These are phyloP conservation scores for Cetoscarus ocellatus DNA, from an alignment of 2,797 vertebrate genomes.

Conservation along the genomic window DNA sequence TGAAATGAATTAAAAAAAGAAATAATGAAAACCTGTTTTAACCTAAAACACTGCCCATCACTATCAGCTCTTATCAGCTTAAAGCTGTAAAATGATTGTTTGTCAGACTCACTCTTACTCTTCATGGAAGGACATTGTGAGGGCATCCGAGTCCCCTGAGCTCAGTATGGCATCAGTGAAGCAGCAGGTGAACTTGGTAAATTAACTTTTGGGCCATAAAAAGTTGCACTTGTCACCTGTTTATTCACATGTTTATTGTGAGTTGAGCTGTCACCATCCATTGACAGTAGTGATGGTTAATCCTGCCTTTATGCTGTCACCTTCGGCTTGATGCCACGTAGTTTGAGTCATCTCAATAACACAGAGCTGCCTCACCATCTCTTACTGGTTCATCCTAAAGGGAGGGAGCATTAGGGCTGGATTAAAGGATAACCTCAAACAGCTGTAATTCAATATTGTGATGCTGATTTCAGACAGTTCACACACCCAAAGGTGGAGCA, in stretches of 20 bases:
- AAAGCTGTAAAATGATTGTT: too few relatives aligned
- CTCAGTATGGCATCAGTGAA: too few relatives aligned
- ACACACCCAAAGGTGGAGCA: neutral
- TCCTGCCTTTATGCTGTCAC: constrained; percentile 1
- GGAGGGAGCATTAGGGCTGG: neutral
- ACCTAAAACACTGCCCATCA: too few relatives aligned
- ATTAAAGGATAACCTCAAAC: constrained; percentile 1
- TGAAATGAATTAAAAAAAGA: too few relatives aligned
- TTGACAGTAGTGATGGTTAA: constrained; percentile 9
- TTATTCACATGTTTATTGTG: constrained; percentile 1
- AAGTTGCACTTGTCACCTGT: neutral
- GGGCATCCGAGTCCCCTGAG: too few relatives aligned
- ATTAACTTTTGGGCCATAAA: too few relatives aligned
- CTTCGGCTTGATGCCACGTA: neutral
- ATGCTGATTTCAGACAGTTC: neutral
- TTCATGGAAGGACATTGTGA: too few relatives aligned
- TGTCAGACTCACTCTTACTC: too few relatives aligned
- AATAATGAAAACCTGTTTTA: too few relatives aligned
- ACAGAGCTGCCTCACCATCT: neutral
- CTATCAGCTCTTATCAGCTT: too few relatives aligned
- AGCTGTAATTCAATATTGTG: neutral
- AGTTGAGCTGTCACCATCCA: neutral
- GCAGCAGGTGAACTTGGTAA: too few relatives aligned
- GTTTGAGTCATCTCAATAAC: constrained; percentile 1
- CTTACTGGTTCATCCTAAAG: neutral